A percentile compares a stretch with the other conserved stretches of the same genome.
Evolutionary conservation across 1,140 invertebrate species (phyloP).

Genomic region (Trichomalopsis sarcophagae): DNA sequence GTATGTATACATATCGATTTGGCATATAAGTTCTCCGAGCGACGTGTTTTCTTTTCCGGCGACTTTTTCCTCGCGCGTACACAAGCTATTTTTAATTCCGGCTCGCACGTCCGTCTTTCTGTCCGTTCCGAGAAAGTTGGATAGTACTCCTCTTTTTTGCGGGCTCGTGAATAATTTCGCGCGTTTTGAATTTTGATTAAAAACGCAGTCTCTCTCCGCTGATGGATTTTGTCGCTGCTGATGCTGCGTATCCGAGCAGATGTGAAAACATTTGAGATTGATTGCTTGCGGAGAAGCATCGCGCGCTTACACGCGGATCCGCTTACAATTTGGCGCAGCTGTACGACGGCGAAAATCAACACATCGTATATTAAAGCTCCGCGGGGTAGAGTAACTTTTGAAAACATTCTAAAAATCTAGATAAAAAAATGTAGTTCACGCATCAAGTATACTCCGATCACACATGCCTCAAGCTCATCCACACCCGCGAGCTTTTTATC

Average conservation of each 20-base stretch:
- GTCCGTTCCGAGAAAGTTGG: background rate
- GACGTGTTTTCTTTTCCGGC: background rate
- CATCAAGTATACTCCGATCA: too few relatives aligned
- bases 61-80: background rate
- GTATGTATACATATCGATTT: background rate
- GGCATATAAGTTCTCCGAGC: background rate
- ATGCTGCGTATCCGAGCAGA: background rate
- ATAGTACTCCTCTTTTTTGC: background rate
- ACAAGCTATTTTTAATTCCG: background rate
- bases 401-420: too few relatives aligned
- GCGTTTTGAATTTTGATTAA: background rate
- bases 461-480: too few relatives aligned
- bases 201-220: background rate
- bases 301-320: background rate
- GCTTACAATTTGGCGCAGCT: background rate
- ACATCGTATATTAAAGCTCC: too few relatives aligned
- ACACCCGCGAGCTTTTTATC: too few relatives aligned
- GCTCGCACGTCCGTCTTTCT: background rate
- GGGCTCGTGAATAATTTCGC: background rate
- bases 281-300: background rate
- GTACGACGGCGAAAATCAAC: background rate
- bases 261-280: background rate
- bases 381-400: too few relatives aligned
- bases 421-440: too few relatives aligned
- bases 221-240: background rate